A percentile compares a stretch with the other conserved stretches of the same genome.
phyloP scores from a whole-genome alignment of 64 coral and sea anemone genomes.

The Montipora capricornis region DNA sequence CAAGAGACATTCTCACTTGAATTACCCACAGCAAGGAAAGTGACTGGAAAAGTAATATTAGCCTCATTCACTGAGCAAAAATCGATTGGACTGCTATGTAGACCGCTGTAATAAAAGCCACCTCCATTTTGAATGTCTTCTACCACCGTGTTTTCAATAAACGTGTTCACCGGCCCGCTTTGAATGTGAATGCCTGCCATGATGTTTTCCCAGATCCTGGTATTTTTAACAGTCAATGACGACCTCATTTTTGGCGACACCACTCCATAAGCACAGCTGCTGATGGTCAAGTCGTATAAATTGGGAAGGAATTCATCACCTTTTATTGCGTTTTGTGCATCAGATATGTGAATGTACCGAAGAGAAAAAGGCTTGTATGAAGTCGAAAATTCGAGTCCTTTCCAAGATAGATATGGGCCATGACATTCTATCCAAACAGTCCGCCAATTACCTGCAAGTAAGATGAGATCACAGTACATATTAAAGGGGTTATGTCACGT shows the following conservation, averaged over 20 bases:
- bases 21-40: slow-evolving; percentile 22
- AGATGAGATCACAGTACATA: background rate
- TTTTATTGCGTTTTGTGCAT: slow-evolving; percentile 58
- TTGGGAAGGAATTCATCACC: slow-evolving; percentile 27
- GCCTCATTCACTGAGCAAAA: slow-evolving; percentile 46
- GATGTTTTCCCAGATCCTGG: slow-evolving; percentile 22
- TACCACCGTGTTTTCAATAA: slow-evolving; percentile 55
- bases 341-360: slow-evolving; percentile 52
- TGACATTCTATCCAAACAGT: slow-evolving; percentile 78
- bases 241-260: background rate
- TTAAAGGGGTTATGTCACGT: background rate
- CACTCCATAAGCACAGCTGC: slow-evolving; percentile 49
- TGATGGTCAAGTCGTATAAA: slow-evolving; percentile 37
- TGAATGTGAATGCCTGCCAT: slow-evolving; percentile 64
- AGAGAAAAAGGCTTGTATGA: slow-evolving; percentile 25
- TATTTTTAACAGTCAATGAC: slow-evolving; percentile 46
- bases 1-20: slow-evolving; percentile 17
- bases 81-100: slow-evolving; percentile 5
- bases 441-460: background rate
- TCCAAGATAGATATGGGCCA: slow-evolving; percentile 49
- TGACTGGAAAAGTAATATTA: slow-evolving; percentile 37
- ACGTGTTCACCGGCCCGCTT: background rate
- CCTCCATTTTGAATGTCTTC: slow-evolving; percentile 36
- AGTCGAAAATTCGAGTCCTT: slow-evolving; percentile 61
- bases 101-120: slow-evolving; percentile 16